These are phyloP conservation scores for Molossus alvarezi DNA, from an alignment of 2,797 vertebrate species.

Conservation along the genomic window DNA sequence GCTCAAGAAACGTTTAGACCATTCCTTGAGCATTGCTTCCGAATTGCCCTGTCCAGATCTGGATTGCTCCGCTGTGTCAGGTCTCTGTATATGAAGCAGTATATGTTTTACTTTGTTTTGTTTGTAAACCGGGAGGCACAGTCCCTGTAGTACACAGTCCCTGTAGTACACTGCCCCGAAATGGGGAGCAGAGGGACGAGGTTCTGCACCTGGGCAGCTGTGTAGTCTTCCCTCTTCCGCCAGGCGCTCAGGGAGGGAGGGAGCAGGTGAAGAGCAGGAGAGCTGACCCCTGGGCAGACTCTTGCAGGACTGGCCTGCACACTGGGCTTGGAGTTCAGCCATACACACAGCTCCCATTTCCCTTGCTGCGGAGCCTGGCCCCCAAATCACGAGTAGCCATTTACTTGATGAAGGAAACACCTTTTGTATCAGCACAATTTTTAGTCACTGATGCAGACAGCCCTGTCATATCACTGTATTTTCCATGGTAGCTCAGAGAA, in stretches of 20 bases:
- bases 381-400: fast-evolving
- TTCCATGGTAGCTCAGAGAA: neutral
- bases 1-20: neutral
- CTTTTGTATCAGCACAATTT: neutral
- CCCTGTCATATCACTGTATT: neutral
- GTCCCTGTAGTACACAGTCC: neutral
- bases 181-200: neutral
- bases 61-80: neutral
- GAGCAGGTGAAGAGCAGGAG: neutral
- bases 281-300: neutral
- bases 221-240: neutral
- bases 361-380: neutral
- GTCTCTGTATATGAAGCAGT: neutral
- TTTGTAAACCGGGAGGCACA: neutral
- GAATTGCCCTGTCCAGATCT: neutral
- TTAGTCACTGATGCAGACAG: neutral
- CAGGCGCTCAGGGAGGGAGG: fast-evolving
- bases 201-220: neutral
- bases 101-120: neutral
- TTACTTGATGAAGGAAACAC: neutral
- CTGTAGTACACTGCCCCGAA: neutral
- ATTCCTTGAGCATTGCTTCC: neutral
- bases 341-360: fast-evolving
- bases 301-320: neutral
- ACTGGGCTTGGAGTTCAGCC: neutral